Conservation (phyloP, 2,113 vertebrate species). For the Bettongia penicillata region DNA sequence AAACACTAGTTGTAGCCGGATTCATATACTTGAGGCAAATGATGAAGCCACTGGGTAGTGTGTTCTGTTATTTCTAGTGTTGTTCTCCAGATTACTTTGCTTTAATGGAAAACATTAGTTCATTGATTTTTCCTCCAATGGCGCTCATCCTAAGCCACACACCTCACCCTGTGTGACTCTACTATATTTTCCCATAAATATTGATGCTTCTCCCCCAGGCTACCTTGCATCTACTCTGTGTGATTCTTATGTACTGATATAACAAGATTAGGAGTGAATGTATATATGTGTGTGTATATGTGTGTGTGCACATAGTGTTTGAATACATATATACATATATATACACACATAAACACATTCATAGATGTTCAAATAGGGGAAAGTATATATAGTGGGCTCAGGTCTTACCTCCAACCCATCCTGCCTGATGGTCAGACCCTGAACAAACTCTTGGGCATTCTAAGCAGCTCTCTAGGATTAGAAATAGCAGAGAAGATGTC, state of each 20-base stretch:
- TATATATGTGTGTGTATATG: too few relatives aligned
- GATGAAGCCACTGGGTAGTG: not conserved
- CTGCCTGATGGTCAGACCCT: not conserved
- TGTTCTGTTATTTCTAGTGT: not conserved
- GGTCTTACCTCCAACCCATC: not conserved
- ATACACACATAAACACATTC: too few relatives aligned
- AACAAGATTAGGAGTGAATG: too few relatives aligned
- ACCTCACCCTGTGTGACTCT: too few relatives aligned
- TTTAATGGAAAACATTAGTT: not conserved
- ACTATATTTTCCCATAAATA: not conserved
- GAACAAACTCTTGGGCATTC: not conserved
- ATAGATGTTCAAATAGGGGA: too few relatives aligned
- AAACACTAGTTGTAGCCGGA: not conserved
- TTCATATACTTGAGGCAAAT: not conserved
- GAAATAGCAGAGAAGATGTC: not conserved
- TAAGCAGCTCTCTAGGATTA: not conserved
- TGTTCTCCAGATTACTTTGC: not conserved
- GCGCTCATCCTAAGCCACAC: too few relatives aligned
- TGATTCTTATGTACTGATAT: too few relatives aligned
- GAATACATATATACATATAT: too few relatives aligned
- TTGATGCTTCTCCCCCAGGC: not conserved
- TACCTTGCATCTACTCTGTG: not conserved
- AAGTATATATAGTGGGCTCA: not conserved
- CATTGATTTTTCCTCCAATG: not conserved
- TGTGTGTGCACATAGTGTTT: too few relatives aligned